Conservation (phyloP, 2,797 vertebrate species). For the Peromyscus aztecus region DNA sequence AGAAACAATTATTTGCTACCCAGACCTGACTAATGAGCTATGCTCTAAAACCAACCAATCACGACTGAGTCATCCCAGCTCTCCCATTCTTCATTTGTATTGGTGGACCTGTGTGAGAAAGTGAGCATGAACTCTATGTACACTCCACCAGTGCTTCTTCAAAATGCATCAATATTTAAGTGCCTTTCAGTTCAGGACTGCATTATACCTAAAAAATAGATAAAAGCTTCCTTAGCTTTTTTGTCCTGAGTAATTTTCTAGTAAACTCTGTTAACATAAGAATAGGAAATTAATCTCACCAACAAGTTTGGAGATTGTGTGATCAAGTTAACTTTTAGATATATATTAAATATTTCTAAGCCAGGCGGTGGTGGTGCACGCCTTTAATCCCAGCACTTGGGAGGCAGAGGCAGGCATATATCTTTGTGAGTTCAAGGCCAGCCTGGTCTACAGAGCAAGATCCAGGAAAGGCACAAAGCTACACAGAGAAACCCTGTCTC, state of each 20-base stretch:
- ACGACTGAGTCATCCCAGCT: not conserved
- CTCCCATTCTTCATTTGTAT: no score
- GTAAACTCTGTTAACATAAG: not conserved
- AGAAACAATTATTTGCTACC: not conserved
- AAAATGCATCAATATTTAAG: not conserved
- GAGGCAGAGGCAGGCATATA: no score
- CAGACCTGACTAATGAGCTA: not conserved
- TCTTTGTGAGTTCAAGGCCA: no score
- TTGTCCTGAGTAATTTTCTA: not conserved
- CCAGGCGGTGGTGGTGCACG: no score
- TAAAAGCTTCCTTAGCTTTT: not conserved
- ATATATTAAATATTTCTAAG: not conserved
- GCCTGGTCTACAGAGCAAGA: no score
- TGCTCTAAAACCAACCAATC: not conserved
- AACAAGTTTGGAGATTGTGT: not conserved
- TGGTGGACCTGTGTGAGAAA: not conserved
- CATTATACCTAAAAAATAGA: not conserved
- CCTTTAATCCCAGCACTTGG: no score
- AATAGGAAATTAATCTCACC: not conserved
- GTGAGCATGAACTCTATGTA: no score
- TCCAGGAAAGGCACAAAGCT: no score
- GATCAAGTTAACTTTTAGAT: not conserved
- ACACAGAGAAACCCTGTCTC: no score
- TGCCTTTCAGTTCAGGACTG: not conserved
- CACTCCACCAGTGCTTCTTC: no score